Conservation (phyloP, 2,888 invertebrate species). For the Drosophila meridiana region DNA sequence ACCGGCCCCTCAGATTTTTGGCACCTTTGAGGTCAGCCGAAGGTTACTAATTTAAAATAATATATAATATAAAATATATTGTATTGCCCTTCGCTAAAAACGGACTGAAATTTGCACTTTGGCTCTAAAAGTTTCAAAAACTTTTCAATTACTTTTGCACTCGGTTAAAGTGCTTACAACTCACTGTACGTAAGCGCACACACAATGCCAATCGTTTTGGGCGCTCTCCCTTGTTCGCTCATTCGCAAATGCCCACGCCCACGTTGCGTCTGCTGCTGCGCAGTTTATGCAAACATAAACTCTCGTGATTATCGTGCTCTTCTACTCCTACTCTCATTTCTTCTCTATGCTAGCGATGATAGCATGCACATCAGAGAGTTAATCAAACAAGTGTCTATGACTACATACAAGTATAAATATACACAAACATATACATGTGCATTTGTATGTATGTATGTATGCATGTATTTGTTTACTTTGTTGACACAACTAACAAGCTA, state of each 20-base stretch:
- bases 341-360: conserved; percentile 23
- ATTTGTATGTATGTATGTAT: conserved; percentile 18
- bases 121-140: neutral
- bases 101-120: neutral
- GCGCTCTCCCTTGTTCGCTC: conserved; percentile 26
- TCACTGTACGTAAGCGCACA: conserved; percentile 46
- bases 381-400: conserved; percentile 71
- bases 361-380: conserved; percentile 41
- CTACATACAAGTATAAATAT: conserved; percentile 25
- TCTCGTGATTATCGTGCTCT: conserved; percentile 39
- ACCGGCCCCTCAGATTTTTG: conserved; percentile 42
- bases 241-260: conserved; percentile 42
- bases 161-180: neutral
- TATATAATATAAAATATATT: neutral
- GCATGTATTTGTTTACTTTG: conserved; percentile 24
- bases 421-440: conserved; percentile 3
- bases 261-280: conserved; percentile 59
- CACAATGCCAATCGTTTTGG: conserved; percentile 5
- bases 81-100: conserved; percentile 9
- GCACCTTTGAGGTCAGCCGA: conserved; percentile 14
- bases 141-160: conserved; percentile 8
- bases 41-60: conserved; percentile 8
- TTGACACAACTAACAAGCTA: conserved; percentile 42
- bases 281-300: conserved; percentile 56
- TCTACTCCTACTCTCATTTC: neutral